phyloP scores from a whole-genome alignment of 2,113 vertebrate genomes.

The Oncorhynchus mykiss region DNA sequence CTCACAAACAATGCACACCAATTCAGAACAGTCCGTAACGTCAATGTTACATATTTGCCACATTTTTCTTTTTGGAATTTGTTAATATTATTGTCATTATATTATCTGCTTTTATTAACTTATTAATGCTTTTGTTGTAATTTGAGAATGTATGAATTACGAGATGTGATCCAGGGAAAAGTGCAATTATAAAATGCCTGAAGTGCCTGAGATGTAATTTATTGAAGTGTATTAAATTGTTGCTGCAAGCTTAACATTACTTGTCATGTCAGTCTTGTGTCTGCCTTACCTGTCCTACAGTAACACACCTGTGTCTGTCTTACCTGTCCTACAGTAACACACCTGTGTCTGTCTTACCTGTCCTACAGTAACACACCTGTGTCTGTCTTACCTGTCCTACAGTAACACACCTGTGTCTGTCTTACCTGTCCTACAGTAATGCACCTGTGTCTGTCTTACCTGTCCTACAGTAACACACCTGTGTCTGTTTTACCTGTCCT shows the following conservation, averaged over 20 bases:
- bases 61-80: not conserved
- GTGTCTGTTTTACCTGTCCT: too few species aligned
- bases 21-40: not conserved
- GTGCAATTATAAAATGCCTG: not conserved
- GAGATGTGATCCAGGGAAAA: conserved; percentile 18
- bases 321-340: too few species aligned
- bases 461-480: too few species aligned
- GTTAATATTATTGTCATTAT: not conserved
- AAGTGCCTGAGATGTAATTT: not conserved
- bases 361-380: too few species aligned
- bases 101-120: conserved; percentile 42
- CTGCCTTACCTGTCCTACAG: not conserved
- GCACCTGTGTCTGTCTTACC: too few species aligned
- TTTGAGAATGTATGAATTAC: conserved; percentile 11
- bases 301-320: conserved; percentile 3
- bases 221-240: conserved; percentile 34
- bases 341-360: too few species aligned
- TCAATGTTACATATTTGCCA: not conserved
- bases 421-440: too few species aligned
- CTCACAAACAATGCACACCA: not conserved
- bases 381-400: too few species aligned
- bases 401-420: too few species aligned
- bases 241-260: conserved; percentile 14
- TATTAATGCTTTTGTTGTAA: conserved; percentile 44
- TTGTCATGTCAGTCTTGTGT: not conserved